Evolutionary conservation across 2,797 vertebrate genomes (phyloP).

Genomic region (Saguinus oedipus): DNA sequence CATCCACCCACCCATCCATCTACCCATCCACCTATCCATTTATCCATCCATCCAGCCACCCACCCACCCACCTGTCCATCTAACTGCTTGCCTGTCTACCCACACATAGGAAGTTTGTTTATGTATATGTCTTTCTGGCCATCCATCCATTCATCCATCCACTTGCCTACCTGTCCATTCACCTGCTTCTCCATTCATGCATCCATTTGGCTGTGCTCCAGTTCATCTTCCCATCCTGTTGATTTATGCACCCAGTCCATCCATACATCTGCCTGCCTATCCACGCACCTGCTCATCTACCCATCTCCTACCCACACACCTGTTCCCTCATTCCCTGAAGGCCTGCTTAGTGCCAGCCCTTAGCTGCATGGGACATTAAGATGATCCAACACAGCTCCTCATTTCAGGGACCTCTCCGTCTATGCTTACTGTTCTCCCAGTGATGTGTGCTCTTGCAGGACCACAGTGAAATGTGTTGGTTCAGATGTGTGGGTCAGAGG

Average conservation of each 20-base stretch:
- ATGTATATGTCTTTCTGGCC: fast-evolving
- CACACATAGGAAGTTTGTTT: background rate
- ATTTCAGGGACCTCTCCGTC: no score
- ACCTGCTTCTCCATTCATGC: fast-evolving
- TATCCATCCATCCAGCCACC: background rate
- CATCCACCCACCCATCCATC: background rate
- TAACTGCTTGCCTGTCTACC: background rate
- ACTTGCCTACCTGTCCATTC: background rate
- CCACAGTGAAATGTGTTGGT: background rate
- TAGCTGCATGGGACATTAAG: background rate
- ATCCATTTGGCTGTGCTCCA: fast-evolving
- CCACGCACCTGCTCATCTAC: fast-evolving
- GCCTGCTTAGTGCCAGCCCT: background rate
- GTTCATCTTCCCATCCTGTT: background rate
- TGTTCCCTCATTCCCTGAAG: background rate
- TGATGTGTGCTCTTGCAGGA: fast-evolving
- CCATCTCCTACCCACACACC: fast-evolving
- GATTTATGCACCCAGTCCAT: fast-evolving
- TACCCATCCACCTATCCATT: background rate
- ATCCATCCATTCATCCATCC: fast-evolving
- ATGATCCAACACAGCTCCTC: background rate
- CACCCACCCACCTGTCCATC: background rate
- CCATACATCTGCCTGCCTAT: fast-evolving
- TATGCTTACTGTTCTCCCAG: fast-evolving
- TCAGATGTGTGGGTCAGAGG: no score